Evolutionary conservation across 2,113 vertebrate species (phyloP).

Genomic region (Tinamus guttatus): DNA sequence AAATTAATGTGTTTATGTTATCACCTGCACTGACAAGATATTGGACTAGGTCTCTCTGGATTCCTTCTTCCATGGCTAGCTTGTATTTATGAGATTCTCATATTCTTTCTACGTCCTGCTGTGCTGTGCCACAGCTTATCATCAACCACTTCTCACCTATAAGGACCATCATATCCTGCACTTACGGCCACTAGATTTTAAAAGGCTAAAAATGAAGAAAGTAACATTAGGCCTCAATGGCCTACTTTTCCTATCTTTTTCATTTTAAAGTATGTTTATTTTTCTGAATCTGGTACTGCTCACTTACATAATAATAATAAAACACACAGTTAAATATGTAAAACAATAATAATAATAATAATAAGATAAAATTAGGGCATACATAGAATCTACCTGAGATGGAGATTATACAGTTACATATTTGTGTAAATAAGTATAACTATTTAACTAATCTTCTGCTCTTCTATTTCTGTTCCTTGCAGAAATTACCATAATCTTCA

Average conservation of each 20-base stretch:
- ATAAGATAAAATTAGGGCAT: neutral
- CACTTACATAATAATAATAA: neutral
- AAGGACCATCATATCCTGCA: neutral
- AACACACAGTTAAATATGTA: neutral
- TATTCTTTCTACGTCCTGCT: neutral
- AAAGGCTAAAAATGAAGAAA: neutral
- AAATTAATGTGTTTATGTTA: neutral
- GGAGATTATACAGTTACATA: neutral
- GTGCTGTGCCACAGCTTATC: neutral
- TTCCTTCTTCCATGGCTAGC: neutral
- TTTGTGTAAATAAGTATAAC: neutral
- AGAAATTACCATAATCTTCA: neutral
- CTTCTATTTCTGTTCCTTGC: neutral
- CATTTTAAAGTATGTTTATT: neutral
- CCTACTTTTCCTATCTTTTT: neutral
- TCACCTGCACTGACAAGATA: neutral
- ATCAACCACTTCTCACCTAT: neutral
- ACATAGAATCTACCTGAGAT: neutral
- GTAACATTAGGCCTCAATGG: neutral
- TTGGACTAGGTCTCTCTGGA: neutral
- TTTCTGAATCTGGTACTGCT: neutral
- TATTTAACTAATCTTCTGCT: neutral
- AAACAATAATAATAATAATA: neutral
- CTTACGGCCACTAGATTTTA: neutral
- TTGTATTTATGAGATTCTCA: neutral